phyloP scores from a whole-genome alignment of 2,797 vertebrate genomes.

The Serranus cabrilla region DNA sequence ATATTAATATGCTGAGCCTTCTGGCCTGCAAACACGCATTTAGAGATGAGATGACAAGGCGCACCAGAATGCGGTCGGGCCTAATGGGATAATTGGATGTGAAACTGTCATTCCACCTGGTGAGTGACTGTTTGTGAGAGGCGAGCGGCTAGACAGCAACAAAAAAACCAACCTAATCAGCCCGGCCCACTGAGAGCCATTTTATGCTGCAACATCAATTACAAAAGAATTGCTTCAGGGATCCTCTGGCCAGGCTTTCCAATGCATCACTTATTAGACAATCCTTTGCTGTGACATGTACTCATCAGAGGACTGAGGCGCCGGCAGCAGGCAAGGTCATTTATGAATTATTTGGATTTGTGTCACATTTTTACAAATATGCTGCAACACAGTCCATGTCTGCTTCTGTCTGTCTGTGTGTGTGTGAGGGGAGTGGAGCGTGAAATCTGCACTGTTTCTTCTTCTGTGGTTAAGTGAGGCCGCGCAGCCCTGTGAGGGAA shows the following conservation, averaged over 20 bases:
- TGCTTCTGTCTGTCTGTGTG: slow-evolving; percentile 8
- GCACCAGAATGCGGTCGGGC: slow-evolving; percentile 29
- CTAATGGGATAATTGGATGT: slow-evolving; percentile 78
- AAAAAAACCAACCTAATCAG: slow-evolving; percentile 74
- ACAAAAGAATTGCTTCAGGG: slow-evolving; percentile 83
- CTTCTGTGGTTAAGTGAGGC: slow-evolving; percentile 26
- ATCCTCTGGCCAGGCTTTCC: slow-evolving; percentile 76
- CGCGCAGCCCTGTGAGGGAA: slow-evolving; percentile 14
- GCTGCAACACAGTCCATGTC: slow-evolving; percentile 38
- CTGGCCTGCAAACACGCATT: slow-evolving; percentile 22
- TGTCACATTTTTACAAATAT: slow-evolving; percentile 70
- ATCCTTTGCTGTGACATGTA: slow-evolving; percentile 81
- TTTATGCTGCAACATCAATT: slow-evolving; percentile 83
- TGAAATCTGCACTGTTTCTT: slow-evolving; percentile 46
- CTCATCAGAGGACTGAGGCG: slow-evolving; percentile 79
- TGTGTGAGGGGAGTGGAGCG: slow-evolving; percentile 10
- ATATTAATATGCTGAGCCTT: slow-evolving; percentile 21
- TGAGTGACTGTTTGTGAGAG: slow-evolving; percentile 67
- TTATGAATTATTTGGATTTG: slow-evolving; percentile 78
- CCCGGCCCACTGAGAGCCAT: slow-evolving; percentile 73
- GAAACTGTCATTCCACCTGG: slow-evolving; percentile 75
- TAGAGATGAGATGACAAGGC: slow-evolving; percentile 30
- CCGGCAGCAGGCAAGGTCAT: slow-evolving; percentile 71
- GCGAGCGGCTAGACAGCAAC: slow-evolving; percentile 49
- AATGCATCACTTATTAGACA: slow-evolving; percentile 82